phyloP scores from a whole-genome alignment of 2,797 vertebrate species.

The Simalia tracyae region DNA sequence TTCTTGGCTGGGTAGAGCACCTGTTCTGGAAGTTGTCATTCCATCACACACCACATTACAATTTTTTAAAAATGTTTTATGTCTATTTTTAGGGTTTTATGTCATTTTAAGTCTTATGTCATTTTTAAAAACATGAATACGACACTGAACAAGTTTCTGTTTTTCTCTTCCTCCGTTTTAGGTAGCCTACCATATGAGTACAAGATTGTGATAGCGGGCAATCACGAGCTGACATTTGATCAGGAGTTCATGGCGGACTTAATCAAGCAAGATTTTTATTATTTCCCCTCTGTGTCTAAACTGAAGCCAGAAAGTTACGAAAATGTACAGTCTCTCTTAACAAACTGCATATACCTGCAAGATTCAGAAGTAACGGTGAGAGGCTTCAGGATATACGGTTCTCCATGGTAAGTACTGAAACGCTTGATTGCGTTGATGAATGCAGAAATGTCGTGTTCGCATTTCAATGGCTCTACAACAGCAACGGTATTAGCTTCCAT shows the following conservation, averaged over 20 bases:
- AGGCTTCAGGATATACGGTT: constrained; percentile 92
- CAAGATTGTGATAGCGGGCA: constrained; percentile 95
- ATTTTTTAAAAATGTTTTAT: too few species aligned
- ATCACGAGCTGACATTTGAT: constrained; percentile 96
- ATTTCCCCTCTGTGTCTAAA: constrained; percentile 94
- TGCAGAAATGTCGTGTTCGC: constrained; percentile 30
- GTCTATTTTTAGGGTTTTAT: background rate
- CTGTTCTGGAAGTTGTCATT: background rate
- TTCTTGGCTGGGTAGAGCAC: background rate
- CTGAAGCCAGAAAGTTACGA: constrained; percentile 95
- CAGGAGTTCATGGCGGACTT: constrained; percentile 98
- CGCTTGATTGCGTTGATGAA: constrained; percentile 43
- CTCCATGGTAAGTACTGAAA: constrained; percentile 89
- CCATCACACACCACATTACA: background rate
- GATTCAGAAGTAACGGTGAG: constrained; percentile 93
- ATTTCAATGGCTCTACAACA: constrained; percentile 35
- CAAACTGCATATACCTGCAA: constrained; percentile 98
- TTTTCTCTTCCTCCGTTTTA: constrained; percentile 68
- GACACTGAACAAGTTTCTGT: constrained; percentile 49
- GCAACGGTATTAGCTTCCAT: constrained; percentile 31
- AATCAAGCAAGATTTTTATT: constrained; percentile 98
- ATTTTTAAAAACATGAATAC: background rate
- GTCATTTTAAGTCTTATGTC: background rate
- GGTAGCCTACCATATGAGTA: constrained; percentile 95
- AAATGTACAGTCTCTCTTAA: constrained; percentile 93